These are phyloP conservation scores for Pelochelys cantorii DNA, from an alignment of 2,797 vertebrate species.

Conservation along the genomic window DNA sequence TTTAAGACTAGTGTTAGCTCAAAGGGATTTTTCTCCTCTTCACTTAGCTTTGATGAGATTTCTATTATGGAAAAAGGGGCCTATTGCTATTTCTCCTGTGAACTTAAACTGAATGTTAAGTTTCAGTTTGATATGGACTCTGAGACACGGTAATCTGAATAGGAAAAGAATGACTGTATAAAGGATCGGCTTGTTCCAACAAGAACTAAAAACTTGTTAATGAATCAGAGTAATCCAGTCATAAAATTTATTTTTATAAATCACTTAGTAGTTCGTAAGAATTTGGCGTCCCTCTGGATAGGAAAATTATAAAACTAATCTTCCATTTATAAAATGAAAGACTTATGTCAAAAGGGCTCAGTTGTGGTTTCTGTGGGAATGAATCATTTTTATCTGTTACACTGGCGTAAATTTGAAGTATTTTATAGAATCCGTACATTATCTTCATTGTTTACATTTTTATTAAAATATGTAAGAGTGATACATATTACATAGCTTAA, in stretches of 20 bases:
- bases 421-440: not conserved
- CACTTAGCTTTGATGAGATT: not conserved
- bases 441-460: not conserved
- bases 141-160: not conserved
- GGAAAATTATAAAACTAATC: not conserved
- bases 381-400: not conserved
- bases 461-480: not conserved
- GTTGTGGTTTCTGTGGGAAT: not conserved
- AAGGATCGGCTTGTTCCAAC: not conserved
- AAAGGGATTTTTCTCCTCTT: not conserved
- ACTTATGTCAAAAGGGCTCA: not conserved
- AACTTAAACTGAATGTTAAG: not conserved
- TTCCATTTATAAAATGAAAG: not conserved
- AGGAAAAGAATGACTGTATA: not conserved
- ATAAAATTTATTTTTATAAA: not conserved
- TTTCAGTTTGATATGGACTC: not conserved
- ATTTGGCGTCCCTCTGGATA: not conserved
- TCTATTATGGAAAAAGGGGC: not conserved
- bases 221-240: not conserved
- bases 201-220: not conserved
- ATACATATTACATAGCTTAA: not conserved
- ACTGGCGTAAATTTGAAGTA: not conserved
- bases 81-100: not conserved
- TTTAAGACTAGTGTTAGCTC: not conserved
- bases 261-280: not conserved